Evolutionary conservation across 23 tunicate genomes (phyloP).

Genomic region (Trididemnum miniatum): DNA sequence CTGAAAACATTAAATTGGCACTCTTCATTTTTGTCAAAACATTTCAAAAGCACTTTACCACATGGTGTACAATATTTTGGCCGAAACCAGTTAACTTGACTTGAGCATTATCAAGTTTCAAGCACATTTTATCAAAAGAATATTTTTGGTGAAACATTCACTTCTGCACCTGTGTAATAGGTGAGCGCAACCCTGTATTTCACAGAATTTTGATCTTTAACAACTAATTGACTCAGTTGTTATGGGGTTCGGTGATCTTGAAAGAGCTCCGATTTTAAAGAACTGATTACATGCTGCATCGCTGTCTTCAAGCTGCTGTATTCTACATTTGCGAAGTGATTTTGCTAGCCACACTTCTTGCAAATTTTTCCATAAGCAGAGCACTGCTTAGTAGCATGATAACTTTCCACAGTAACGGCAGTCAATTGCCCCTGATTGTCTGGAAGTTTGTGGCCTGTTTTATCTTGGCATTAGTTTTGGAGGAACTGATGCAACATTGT

Average conservation of each 20-base stretch:
- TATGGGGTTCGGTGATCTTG: too few species aligned
- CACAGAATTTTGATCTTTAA: background rate
- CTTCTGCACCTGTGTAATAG: background rate
- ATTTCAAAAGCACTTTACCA: background rate
- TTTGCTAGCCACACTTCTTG: too few species aligned
- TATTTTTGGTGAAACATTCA: background rate
- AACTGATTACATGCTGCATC: too few species aligned
- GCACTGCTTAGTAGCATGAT: background rate
- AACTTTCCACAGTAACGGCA: constrained; percentile 7
- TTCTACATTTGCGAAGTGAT: too few species aligned
- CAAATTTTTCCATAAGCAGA: constrained; percentile 6
- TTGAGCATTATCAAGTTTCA: background rate
- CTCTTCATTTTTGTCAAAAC: background rate
- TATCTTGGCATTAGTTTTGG: background rate
- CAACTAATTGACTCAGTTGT: background rate
- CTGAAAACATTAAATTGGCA: background rate
- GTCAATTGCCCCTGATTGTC: too few species aligned
- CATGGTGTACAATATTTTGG: background rate
- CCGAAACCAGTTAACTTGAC: background rate
- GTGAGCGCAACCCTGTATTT: background rate
- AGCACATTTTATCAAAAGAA: background rate
- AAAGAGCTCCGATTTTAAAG: too few species aligned
- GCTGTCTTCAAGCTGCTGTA: too few species aligned
- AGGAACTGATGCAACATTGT: background rate
- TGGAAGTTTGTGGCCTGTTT: background rate